phyloP scores from a whole-genome alignment of 2,113 vertebrate species.

The Grantiella picta region DNA sequence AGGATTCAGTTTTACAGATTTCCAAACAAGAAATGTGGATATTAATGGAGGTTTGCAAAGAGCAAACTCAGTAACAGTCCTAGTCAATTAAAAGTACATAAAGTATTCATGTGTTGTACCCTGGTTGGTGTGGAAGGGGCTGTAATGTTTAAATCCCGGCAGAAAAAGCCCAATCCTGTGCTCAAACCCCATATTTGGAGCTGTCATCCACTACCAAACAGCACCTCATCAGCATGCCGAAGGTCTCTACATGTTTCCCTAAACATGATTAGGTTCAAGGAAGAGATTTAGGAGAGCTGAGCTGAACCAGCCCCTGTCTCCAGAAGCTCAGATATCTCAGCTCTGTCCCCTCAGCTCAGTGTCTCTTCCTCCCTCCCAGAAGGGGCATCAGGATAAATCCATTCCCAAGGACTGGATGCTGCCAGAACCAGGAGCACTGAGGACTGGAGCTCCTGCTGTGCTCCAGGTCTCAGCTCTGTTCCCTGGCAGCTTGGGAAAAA shows the following conservation, averaged over 20 bases:
- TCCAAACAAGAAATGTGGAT: neutral
- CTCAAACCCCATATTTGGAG: neutral
- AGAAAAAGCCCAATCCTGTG: neutral
- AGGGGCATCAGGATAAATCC: neutral
- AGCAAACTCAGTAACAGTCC: neutral
- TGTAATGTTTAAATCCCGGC: neutral
- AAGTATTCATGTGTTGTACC: neutral
- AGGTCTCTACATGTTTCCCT: neutral
- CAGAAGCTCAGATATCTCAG: neutral
- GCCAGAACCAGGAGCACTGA: neutral
- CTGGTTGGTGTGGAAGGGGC: neutral
- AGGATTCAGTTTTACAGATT: neutral
- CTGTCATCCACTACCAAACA: neutral
- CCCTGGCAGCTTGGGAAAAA: neutral
- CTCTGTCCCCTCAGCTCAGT: neutral
- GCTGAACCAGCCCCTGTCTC: neutral
- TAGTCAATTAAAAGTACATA: neutral
- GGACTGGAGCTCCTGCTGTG: neutral
- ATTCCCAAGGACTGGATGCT: neutral
- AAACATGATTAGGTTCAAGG: neutral
- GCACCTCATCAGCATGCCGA: neutral
- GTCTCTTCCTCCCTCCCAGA: neutral
- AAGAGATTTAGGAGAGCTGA: neutral
- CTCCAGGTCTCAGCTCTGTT: neutral
- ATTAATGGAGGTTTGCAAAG: neutral